Base-by-base conservation (phyloP, 2,888 invertebrate species). In the Salticus scenicus region DNA sequence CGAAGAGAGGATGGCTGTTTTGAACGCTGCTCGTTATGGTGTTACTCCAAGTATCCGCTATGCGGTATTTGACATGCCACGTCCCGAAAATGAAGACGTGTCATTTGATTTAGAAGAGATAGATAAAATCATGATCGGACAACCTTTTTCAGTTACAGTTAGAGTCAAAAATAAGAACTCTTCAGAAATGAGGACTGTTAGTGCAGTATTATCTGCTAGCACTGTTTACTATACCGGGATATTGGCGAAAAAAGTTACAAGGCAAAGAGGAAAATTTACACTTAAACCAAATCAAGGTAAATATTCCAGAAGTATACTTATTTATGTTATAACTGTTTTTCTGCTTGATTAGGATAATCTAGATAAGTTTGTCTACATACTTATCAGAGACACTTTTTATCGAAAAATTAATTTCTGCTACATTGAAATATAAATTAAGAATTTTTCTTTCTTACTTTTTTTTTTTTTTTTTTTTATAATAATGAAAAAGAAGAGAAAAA, bases 171-270 rank as follows among this genome's bases (percentile, higher is more conserved):
- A 94, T 90, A 93, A 93, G 89, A 94, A 94, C 0, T 92, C 93
- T 27, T 75, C 66, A 10, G 92, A 92, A 70, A 92, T 92, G 75
- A 93, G 95, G 70, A 94, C 93, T 4, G 93, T 95, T 69, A 93
- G 93, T 90, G 93, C 94, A 57, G 93, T 93, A 27, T 89, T 95
- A 88, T 93, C 94, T 0, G 94, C 94, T 0, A 93, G 93, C 67
- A 95, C 95, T 88, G 94, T 95, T 42, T 96, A 94, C 91, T 96
- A 96, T 91, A 96, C 94, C 28, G 96, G 96, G 7, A 94, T 95
- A 7, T 93, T 93, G 90, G 94, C 94, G 0, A 92, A 94, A 24
- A 90, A 93, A 14, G 93, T 96, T 28, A 95, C 94, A 90, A 94
- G 93, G 89, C 93, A 94, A 0, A 93, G 94, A 78, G 94, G 94